Evolutionary conservation across 2,797 vertebrate genomes (phyloP).

Genomic region (Danio albolineatus): DNA sequence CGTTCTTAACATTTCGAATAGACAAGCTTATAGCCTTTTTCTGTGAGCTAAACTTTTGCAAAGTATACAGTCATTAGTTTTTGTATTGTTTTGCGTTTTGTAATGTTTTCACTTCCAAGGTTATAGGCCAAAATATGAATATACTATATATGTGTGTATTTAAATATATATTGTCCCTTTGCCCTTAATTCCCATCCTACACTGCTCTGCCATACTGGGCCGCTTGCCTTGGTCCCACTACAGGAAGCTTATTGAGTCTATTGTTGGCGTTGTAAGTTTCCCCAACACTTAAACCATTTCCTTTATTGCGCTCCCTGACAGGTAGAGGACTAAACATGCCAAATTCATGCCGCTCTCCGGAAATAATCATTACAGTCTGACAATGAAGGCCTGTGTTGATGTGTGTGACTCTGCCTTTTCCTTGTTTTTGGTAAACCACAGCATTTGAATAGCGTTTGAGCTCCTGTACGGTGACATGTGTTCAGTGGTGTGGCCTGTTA

Average conservation of each 20-base stretch:
- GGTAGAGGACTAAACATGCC: slow-evolving; percentile 61
- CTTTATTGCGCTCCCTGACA: slow-evolving; percentile 69
- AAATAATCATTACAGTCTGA: slow-evolving; percentile 65
- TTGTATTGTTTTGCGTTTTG: no score
- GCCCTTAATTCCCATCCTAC: slow-evolving; percentile 7
- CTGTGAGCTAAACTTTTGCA: not conserved
- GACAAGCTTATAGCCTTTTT: no score
- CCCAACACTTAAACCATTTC: slow-evolving; percentile 72
- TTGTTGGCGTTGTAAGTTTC: slow-evolving; percentile 74
- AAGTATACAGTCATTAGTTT: no score
- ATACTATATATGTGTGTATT: no score
- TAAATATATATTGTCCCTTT: not conserved
- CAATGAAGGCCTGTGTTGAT: slow-evolving; percentile 22
- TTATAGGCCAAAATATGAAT: no score
- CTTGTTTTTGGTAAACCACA: slow-evolving; percentile 18
- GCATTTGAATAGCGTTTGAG: slow-evolving; percentile 7
- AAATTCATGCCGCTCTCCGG: slow-evolving; percentile 76
- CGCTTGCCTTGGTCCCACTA: slow-evolving; percentile 39
- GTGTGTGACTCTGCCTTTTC: slow-evolving; percentile 27
- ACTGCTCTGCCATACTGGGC: slow-evolving; percentile 26
- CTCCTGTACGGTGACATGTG: not conserved
- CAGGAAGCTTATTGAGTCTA: slow-evolving; percentile 81
- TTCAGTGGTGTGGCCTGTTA: not conserved
- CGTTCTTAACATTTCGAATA: no score
- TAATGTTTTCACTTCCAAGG: no score